Base-by-base conservation (phyloP, 2,888 invertebrate species). In the Drosophila cyrtoloma region DNA sequence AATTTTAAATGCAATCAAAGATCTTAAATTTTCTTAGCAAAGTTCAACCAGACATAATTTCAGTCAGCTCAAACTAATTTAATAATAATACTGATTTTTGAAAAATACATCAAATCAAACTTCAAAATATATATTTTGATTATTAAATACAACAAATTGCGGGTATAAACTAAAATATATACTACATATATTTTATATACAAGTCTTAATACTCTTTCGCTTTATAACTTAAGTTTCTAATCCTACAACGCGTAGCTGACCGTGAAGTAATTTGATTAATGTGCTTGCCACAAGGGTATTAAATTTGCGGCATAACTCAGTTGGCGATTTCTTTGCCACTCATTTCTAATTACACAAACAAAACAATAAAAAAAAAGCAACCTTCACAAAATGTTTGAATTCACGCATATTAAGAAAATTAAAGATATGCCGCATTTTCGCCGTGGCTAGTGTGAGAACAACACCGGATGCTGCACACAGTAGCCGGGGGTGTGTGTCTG, bases 351-450 rank as follows among this genome's bases (percentile, higher is more conserved):
- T 91, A 88, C 83, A 89, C 82, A 76, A 82, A 82, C 84, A 77
- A 79, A 33, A 14, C 35, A 16, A 35, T 16, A 35, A 0, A 26
- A 16, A 16, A 26, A 55, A 35, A 19, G n/a, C n/a, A 55, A 26
- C n/a, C 10, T 52, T 52, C 22, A 37, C 79, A 90, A 86, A 89
- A 91, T 86, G 82, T 89, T 82, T 66, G 84, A 88, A 90, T 90
- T 89, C 91, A 89, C 90, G 88, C 88, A 84, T 89, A 89, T 91
- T 91, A 91, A 71, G 82, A 86, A 90, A 90, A 89, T 91, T 91
- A 86, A 91, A 91, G 90, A 91, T 89, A 80, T 76, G 88, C 66
- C 73, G 67, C 68, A 56, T 81, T 65, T 44, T 68, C 56, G 64
- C 44, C 37, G 66, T 59, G 59, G 55, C 57, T 61, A 79, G 83